These are phyloP conservation scores for Rhinoderma darwinii DNA, from an alignment of 2,113 vertebrate species.

Conservation along the genomic window DNA sequence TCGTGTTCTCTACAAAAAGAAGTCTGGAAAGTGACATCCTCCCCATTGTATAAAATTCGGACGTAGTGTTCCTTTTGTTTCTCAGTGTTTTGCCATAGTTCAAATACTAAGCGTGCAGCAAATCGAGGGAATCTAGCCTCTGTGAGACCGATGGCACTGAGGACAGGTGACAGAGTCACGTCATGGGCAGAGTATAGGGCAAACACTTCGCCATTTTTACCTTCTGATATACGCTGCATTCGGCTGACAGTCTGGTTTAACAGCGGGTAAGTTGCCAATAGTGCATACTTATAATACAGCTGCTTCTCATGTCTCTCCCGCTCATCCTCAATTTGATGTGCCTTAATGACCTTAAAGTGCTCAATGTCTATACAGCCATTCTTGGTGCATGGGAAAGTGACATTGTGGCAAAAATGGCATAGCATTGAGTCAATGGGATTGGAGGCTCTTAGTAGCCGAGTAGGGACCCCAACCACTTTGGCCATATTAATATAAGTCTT, in stretches of 20 bases:
- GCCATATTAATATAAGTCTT: conserved; percentile 88
- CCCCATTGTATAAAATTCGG: conserved; percentile 91
- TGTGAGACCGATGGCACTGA: conserved; percentile 89
- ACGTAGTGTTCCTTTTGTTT: conserved; percentile 77
- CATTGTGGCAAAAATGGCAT: conserved; percentile 91
- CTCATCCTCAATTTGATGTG: conserved; percentile 91
- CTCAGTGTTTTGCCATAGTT: conserved; percentile 88
- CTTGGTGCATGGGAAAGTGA: conserved; percentile 86
- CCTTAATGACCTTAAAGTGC: conserved; percentile 90
- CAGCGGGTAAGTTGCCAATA: conserved; percentile 88
- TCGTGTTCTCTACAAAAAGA: conserved; percentile 85
- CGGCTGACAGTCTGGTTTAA: conserved; percentile 85
- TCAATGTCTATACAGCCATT: conserved; percentile 82
- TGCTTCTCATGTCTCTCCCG: conserved; percentile 81
- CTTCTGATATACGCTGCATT: conserved; percentile 78
- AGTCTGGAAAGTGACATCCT: conserved; percentile 92
- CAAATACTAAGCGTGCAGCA: conserved; percentile 92
- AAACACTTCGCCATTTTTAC: conserved; percentile 76
- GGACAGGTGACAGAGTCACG: conserved; percentile 90
- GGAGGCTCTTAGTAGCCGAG: conserved; percentile 86
- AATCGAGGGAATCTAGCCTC: conserved; percentile 90
- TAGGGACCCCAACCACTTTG: conserved; percentile 81
- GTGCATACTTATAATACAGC: conserved; percentile 85
- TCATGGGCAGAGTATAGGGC: conserved; percentile 92
- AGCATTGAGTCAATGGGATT: conserved; percentile 93